Evolutionary conservation across 2,113 vertebrate genomes (phyloP).

Genomic region (Calyptomena viridis): DNA sequence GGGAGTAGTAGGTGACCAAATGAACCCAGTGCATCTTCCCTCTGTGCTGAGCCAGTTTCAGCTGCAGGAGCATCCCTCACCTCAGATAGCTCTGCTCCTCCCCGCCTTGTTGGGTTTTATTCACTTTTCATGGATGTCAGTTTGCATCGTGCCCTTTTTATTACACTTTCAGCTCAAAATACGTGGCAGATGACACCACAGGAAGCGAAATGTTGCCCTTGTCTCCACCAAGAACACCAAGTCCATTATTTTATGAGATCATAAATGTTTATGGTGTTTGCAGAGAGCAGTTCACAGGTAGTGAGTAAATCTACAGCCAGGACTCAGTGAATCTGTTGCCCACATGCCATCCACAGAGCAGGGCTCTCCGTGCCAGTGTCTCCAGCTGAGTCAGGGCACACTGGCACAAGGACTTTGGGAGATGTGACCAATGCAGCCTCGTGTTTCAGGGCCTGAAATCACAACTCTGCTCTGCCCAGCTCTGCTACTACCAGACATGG

Average conservation of each 20-base stretch:
- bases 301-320: background rate
- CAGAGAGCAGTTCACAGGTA: background rate
- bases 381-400: background rate
- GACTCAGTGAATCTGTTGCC: background rate
- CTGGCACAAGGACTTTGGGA: background rate
- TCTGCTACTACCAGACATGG: rapidly evolving
- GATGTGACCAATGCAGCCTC: background rate
- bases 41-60: background rate
- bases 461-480: background rate
- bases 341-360: background rate
- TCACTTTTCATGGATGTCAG: background rate
- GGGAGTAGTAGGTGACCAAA: background rate
- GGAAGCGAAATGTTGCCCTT: background rate
- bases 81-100: background rate
- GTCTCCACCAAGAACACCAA: background rate
- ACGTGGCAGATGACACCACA: background rate
- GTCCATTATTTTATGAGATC: background rate
- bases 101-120: background rate
- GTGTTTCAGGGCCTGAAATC: background rate
- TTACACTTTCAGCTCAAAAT: background rate
- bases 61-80: background rate
- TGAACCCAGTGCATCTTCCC: background rate
- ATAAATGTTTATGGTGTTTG: background rate
- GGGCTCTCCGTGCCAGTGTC: rapidly evolving
- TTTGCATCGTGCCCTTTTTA: background rate